Percentiles rank a stretch among this genome's conserved stretches.
phyloP scores from a whole-genome alignment of 1,140 invertebrate species.

The Reticulitermes speratus region DNA sequence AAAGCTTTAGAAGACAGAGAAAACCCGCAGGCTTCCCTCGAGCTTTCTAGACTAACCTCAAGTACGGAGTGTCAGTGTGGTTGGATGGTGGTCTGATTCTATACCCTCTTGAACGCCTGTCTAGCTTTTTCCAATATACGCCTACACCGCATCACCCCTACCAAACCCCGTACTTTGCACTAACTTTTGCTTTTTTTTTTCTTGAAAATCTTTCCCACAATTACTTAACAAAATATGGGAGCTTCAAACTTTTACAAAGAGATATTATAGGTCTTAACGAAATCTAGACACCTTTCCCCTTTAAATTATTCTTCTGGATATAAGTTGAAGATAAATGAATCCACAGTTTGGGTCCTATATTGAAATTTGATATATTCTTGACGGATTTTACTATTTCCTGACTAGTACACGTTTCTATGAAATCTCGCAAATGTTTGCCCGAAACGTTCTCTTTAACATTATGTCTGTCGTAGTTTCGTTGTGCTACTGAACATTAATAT shows the following conservation, averaged over 20 bases:
- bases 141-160: not conserved
- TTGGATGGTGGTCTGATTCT: not conserved
- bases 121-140: not conserved
- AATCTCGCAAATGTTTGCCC: no score
- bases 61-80: no score
- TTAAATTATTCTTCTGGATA: not conserved
- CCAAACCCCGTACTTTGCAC: not conserved
- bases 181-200: not conserved
- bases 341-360: not conserved
- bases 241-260: not conserved
- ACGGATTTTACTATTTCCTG: no score
- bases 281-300: not conserved
- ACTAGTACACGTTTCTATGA: no score
- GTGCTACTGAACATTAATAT: no score
- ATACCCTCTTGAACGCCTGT: not conserved
- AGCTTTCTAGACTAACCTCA: no score
- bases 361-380: not conserved
- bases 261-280: not conserved
- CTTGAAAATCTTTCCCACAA: not conserved
- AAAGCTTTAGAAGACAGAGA: not conserved
- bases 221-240: conserved; percentile 3
- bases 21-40: no score
- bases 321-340: not conserved
- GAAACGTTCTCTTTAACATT: no score
- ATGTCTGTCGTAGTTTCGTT: no score